Evolutionary conservation across 2,888 invertebrate genomes (phyloP).

Genomic region (Anticlea derivata): DNA sequence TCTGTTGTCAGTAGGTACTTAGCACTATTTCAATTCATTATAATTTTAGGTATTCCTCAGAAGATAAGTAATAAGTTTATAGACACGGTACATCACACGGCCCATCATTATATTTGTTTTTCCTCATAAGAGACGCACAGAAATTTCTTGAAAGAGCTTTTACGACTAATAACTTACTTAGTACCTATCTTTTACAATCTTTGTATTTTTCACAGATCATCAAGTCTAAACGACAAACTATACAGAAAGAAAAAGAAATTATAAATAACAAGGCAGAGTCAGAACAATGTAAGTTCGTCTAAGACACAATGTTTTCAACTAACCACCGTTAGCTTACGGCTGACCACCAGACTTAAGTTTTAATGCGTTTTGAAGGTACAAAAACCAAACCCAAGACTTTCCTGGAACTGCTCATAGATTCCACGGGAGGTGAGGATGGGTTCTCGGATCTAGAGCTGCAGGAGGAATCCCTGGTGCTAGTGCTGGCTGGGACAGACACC

Average conservation of each 20-base stretch:
- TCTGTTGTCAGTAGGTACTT: too few species aligned
- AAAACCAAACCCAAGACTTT: slow-evolving; percentile 40
- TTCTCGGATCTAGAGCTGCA: slow-evolving; percentile 46
- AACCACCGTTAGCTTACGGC: too few species aligned
- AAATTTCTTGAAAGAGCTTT: too few species aligned
- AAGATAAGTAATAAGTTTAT: too few species aligned
- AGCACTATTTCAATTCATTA: too few species aligned
- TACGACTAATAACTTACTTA: too few species aligned
- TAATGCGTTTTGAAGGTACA: slow-evolving; percentile 19
- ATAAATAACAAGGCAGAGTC: slow-evolving; percentile 9
- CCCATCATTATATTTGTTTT: too few species aligned
- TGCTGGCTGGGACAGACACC: slow-evolving; percentile 58
- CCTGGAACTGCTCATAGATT: slow-evolving; percentile 50
- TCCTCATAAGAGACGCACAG: background rate
- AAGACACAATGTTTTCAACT: background rate
- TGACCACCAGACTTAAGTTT: too few species aligned
- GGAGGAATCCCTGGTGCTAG: slow-evolving; percentile 52
- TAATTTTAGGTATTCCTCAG: too few species aligned
- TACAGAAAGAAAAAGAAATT: slow-evolving; percentile 30
- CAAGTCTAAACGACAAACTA: slow-evolving; percentile 37
- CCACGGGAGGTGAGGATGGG: slow-evolving; percentile 37
- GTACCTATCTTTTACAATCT: too few species aligned
- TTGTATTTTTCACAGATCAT: slow-evolving; percentile 35
- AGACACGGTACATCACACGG: too few species aligned
- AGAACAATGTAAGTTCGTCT: slow-evolving; percentile 17